phyloP scores from a whole-genome alignment of 2,797 vertebrate genomes.

The Glyptemys insculpta region DNA sequence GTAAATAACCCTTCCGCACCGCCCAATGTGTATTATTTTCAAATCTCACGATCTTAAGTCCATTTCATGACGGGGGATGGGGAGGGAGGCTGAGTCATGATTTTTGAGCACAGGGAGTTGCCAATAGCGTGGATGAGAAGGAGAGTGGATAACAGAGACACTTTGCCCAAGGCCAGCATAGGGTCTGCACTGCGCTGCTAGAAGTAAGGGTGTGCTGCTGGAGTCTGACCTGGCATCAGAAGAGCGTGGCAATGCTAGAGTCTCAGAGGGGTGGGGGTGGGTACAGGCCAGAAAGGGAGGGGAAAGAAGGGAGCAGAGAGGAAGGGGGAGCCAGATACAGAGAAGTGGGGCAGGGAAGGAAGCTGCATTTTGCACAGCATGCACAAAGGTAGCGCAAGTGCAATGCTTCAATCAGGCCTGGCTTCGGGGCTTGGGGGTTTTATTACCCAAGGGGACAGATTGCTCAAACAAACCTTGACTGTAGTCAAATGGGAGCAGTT shows the following conservation, averaged over 20 bases:
- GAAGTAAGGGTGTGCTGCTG: background rate
- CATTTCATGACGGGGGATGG: background rate
- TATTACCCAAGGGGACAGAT: background rate
- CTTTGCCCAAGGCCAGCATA: background rate
- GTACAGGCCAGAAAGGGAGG: accelerated
- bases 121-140: no score
- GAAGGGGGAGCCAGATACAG: accelerated
- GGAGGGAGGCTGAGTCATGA: background rate
- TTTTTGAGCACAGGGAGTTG: background rate
- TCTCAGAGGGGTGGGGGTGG: background rate
- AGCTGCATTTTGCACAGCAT: accelerated
- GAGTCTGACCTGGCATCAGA: background rate
- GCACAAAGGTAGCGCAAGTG: accelerated
- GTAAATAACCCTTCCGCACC: background rate
- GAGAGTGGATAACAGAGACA: background rate
- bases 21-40: background rate
- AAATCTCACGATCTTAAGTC: background rate
- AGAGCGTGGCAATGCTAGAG: background rate
- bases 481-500: background rate
- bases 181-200: background rate
- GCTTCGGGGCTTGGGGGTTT: background rate
- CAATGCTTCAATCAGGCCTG: background rate
- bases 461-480: background rate
- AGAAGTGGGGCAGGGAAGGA: background rate
- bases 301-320: background rate